Percentiles rank a stretch among this genome's conserved stretches.
These are phyloP conservation scores for Procambarus virginalis DNA, from an alignment of 1,140 invertebrate species.

Conservation along the genomic window DNA sequence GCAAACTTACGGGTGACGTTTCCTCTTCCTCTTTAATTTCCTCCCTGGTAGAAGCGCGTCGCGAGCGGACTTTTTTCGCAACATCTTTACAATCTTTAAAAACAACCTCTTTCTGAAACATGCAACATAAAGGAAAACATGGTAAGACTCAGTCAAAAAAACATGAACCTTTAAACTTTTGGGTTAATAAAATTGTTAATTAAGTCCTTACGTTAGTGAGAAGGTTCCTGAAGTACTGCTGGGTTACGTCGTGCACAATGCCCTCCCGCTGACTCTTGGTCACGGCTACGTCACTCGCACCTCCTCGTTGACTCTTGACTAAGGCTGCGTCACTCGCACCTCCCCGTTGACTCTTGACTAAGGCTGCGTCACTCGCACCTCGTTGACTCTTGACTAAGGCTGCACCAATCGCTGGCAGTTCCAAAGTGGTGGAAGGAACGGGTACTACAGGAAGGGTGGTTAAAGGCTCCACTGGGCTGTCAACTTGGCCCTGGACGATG, in stretches of 20 bases:
- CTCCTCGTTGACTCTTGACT: not conserved
- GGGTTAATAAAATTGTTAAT: not conserved
- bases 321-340: not conserved
- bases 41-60: not conserved
- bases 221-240: conserved; percentile 5
- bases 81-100: conserved; percentile 4
- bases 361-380: too few species aligned
- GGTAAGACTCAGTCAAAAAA: not conserved
- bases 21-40: conserved; percentile 9
- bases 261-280: not conserved
- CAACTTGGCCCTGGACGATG: not conserved
- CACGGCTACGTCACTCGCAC: not conserved
- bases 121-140: conserved; percentile 11
- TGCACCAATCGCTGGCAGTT: not conserved
- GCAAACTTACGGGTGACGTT: conserved; percentile 20
- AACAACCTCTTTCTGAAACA: conserved; percentile 26
- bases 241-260: conserved; percentile 30
- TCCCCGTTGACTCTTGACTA: too few species aligned
- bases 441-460: not conserved
- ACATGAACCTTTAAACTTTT: not conserved
- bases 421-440: not conserved
- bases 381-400: too few species aligned
- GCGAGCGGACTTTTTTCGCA: conserved; percentile 7
- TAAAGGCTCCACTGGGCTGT: not conserved
- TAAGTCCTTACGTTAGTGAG: conserved; percentile 35